Evolutionary conservation across 2,888 invertebrate species (phyloP).

Genomic region (Ochropleura plecta): DNA sequence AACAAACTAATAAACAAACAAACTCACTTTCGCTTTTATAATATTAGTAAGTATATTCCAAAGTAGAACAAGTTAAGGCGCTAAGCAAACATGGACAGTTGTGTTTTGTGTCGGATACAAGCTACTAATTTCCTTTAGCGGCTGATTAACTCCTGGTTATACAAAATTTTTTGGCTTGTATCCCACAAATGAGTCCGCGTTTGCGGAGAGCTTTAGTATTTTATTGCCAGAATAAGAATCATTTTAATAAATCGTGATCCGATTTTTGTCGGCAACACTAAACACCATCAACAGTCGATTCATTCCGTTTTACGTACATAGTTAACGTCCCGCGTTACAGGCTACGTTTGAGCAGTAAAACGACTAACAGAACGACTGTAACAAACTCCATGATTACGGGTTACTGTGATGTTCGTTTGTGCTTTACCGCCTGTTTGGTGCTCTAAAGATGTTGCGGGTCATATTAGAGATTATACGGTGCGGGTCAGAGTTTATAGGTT

Average conservation of each 20-base stretch:
- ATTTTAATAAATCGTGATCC: not conserved
- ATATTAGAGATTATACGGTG: constrained; percentile 24
- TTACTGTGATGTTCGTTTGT: constrained; percentile 48
- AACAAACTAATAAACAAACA: too few species aligned
- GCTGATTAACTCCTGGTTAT: too few species aligned
- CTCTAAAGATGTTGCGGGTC: constrained; percentile 3
- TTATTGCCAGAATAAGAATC: too few species aligned
- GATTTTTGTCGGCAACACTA: constrained; percentile 48
- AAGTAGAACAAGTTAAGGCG: too few species aligned
- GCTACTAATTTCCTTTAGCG: too few species aligned
- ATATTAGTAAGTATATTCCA: too few species aligned
- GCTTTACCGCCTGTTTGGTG: constrained; percentile 10
- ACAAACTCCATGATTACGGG: constrained; percentile 63
- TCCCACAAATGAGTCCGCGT: too few species aligned
- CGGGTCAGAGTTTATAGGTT: not conserved
- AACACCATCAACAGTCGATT: constrained; percentile 60
- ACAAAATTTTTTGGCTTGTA: too few species aligned
- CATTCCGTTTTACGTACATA: constrained; percentile 75
- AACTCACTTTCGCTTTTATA: too few species aligned
- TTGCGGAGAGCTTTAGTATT: too few species aligned
- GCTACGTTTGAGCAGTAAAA: constrained; percentile 72
- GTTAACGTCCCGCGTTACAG: constrained; percentile 70
- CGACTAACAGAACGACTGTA: constrained; percentile 67
- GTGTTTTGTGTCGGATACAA: too few species aligned
- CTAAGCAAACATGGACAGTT: too few species aligned